phyloP scores from a whole-genome alignment of 2,888 invertebrate species.

The Ochropleura plecta region DNA sequence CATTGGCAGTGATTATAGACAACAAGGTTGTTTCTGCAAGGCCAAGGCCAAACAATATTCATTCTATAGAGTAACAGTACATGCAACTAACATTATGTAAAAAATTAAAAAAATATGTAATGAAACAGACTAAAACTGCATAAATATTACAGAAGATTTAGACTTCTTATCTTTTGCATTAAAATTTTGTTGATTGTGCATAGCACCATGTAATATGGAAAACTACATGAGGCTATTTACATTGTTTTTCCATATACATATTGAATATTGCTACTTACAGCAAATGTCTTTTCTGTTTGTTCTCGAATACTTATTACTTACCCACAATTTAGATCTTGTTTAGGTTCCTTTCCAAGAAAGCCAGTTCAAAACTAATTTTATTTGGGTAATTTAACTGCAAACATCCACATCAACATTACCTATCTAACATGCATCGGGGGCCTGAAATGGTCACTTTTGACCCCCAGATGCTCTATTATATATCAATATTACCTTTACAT shows the following conservation, averaged over 20 bases:
- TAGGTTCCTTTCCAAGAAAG: not conserved
- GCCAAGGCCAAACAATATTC: conserved; percentile 55
- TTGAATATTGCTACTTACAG: not conserved
- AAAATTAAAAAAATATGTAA: conserved; percentile 27
- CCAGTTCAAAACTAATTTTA: not conserved
- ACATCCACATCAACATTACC: too few relatives aligned
- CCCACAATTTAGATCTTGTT: not conserved
- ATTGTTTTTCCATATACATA: not conserved
- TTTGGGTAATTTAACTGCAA: not conserved
- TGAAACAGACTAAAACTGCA: not conserved
- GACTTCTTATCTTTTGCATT: conserved; percentile 11
- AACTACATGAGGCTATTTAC: not conserved
- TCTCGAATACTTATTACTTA: not conserved
- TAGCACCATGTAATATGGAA: not conserved
- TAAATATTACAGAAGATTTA: conserved; percentile 8
- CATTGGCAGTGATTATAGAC: conserved; percentile 38
- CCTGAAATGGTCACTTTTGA: too few relatives aligned
- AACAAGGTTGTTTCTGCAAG: conserved; percentile 53
- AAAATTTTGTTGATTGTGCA: conserved; percentile 6
- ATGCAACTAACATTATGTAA: conserved; percentile 48
- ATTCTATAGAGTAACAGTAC: conserved; percentile 26
- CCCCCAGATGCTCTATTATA: not conserved
- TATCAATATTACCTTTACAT: not conserved
- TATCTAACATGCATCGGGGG: too few relatives aligned
- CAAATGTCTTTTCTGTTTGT: not conserved